These are phyloP conservation scores for Suncus etruscus DNA, from an alignment of 2,113 vertebrate species.

Conservation along the genomic window DNA sequence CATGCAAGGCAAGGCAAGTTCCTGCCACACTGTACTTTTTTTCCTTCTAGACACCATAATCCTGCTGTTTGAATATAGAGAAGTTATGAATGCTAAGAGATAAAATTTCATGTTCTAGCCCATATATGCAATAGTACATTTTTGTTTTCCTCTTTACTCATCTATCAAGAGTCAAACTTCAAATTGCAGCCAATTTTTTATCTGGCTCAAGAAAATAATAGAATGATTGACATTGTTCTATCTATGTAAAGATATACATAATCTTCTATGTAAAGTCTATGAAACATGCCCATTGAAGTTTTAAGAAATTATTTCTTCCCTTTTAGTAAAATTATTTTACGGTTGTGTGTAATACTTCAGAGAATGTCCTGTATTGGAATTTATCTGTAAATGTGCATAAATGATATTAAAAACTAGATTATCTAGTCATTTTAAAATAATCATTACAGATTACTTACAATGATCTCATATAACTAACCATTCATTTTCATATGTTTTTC, in stretches of 20 bases:
- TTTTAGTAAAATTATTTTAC: not conserved
- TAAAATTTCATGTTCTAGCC: not conserved
- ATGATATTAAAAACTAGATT: not conserved
- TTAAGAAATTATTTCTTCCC: not conserved
- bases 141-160: not conserved
- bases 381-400: not conserved
- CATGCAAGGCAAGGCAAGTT: no score
- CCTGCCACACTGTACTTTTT: no score
- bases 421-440: not conserved
- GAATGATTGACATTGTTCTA: not conserved
- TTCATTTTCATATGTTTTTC: not conserved
- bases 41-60: no score
- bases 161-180: not conserved
- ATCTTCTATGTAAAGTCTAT: not conserved
- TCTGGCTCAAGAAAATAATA: not conserved
- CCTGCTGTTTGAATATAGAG: not conserved
- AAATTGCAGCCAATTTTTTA: not conserved
- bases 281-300: not conserved
- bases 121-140: not conserved
- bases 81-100: not conserved
- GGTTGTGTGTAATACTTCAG: not conserved
- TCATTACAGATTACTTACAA: not conserved
- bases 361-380: not conserved
- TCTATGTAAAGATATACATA: no score
- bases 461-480: not conserved